Conservation (phyloP, 1,140 invertebrate genomes). For the Cydia fagiglandana region DNA sequence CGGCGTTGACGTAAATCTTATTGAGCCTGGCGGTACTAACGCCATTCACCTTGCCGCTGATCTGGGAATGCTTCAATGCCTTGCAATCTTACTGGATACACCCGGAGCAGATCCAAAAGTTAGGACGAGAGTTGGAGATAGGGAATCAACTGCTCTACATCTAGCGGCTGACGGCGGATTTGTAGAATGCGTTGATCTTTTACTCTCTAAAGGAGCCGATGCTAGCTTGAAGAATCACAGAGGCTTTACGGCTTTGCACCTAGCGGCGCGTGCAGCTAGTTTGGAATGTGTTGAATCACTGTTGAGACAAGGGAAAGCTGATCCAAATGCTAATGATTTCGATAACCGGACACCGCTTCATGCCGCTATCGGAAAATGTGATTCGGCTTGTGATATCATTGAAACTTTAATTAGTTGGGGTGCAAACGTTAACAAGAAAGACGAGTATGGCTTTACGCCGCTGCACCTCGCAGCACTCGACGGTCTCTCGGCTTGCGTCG, state of each 20-base stretch:
- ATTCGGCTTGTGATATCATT: slow-evolving; percentile 87
- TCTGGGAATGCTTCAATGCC: slow-evolving; percentile 84
- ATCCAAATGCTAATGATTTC: slow-evolving; percentile 87
- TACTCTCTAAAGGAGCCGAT: slow-evolving; percentile 87
- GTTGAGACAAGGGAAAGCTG: slow-evolving; percentile 84
- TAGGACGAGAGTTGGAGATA: slow-evolving; percentile 82
- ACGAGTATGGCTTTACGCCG: slow-evolving; percentile 93
- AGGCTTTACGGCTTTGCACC: slow-evolving; percentile 88
- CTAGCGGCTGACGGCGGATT: slow-evolving; percentile 89
- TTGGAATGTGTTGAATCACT: slow-evolving; percentile 88
- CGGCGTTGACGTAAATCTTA: slow-evolving; percentile 84
- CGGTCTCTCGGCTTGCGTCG: slow-evolving; percentile 90
- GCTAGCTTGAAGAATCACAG: slow-evolving; percentile 85
- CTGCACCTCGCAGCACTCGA: slow-evolving; percentile 92
- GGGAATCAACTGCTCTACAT: slow-evolving; percentile 88
- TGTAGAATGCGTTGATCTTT: slow-evolving; percentile 84
- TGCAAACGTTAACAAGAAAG: slow-evolving; percentile 90
- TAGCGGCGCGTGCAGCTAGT: slow-evolving; percentile 87
- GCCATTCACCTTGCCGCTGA: slow-evolving; percentile 89
- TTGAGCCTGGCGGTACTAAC: slow-evolving; percentile 85
- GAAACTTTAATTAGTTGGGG: slow-evolving; percentile 87
- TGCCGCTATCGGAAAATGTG: slow-evolving; percentile 87
- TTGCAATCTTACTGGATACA: slow-evolving; percentile 84
- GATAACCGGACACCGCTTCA: slow-evolving; percentile 89
- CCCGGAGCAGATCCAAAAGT: slow-evolving; percentile 82